phyloP scores from a whole-genome alignment of 2,113 vertebrate genomes.

The Semnornis frantzii region DNA sequence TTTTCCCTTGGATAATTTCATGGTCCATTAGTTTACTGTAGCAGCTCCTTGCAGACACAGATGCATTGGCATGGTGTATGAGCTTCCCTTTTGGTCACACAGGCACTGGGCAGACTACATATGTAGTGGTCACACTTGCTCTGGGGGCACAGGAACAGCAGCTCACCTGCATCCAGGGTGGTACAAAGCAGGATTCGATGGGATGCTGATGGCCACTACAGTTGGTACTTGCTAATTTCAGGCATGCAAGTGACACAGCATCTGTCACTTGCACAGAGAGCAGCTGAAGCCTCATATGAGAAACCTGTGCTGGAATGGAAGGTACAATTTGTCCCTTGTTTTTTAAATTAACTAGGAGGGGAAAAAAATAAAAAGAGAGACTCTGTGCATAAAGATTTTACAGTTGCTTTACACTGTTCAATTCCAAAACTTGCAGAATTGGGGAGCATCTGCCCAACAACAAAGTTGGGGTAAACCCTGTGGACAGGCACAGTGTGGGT shows the following conservation, averaged over 20 bases:
- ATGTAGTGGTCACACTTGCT: not conserved
- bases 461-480: not conserved
- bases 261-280: not conserved
- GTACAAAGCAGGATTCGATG: not conserved
- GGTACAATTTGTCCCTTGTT: not conserved
- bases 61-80: not conserved
- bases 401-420: not conserved
- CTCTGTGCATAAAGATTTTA: not conserved
- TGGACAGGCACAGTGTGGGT: not conserved
- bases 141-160: fast-evolving
- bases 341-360: not conserved
- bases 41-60: not conserved
- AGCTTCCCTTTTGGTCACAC: not conserved
- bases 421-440: not conserved
- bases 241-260: not conserved
- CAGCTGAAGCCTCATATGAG: not conserved
- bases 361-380: not conserved
- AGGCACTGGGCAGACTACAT: not conserved
- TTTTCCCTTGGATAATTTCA: conserved; percentile 34
- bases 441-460: not conserved
- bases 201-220: not conserved
- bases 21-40: not conserved
- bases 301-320: not conserved
- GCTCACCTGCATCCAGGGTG: fast-evolving
- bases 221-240: not conserved